Evolutionary conservation across 2,797 vertebrate genomes (phyloP).

Genomic region (Limnodromus scolopaceus): DNA sequence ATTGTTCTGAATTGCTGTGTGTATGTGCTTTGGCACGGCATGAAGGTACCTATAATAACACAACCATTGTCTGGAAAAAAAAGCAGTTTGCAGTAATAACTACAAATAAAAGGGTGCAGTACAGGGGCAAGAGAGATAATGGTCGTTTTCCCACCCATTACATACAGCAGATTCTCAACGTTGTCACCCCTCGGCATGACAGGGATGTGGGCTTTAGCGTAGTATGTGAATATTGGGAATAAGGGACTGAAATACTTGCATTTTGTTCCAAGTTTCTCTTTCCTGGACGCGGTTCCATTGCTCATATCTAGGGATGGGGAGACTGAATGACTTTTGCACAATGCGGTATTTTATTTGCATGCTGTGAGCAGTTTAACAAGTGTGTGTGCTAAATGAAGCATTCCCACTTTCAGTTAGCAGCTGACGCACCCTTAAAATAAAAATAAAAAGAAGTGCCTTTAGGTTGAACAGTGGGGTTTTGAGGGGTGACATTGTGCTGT

Average conservation of each 20-base stretch:
- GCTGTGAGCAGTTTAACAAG: conserved; percentile 62
- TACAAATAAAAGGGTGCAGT: conserved; percentile 73
- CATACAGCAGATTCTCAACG: not conserved
- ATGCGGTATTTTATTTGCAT: conserved; percentile 48
- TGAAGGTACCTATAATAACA: conserved; percentile 76
- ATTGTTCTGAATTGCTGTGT: conserved; percentile 78
- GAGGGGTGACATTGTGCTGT: conserved; percentile 25
- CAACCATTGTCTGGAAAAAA: conserved; percentile 70
- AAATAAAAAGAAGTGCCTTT: not conserved
- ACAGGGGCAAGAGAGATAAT: conserved; percentile 59
- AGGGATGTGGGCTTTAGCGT: not conserved
- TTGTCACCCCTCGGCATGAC: not conserved
- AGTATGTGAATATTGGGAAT: conserved; percentile 19
- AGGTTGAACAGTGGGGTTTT: conserved; percentile 31
- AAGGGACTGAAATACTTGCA: conserved; percentile 36
- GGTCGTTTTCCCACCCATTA: conserved; percentile 31
- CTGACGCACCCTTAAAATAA: not conserved
- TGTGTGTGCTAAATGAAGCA: conserved; percentile 58
- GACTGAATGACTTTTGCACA: conserved; percentile 53
- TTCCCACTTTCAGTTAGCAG: conserved; percentile 48
- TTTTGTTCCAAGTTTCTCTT: conserved; percentile 59
- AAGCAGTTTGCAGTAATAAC: conserved; percentile 67
- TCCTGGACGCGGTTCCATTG: not conserved
- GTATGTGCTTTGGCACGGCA: conserved; percentile 80
- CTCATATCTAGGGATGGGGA: conserved; percentile 35